Base-by-base conservation (phyloP, 2,797 vertebrate genomes). In the Pseudopleuronectes americanus region DNA sequence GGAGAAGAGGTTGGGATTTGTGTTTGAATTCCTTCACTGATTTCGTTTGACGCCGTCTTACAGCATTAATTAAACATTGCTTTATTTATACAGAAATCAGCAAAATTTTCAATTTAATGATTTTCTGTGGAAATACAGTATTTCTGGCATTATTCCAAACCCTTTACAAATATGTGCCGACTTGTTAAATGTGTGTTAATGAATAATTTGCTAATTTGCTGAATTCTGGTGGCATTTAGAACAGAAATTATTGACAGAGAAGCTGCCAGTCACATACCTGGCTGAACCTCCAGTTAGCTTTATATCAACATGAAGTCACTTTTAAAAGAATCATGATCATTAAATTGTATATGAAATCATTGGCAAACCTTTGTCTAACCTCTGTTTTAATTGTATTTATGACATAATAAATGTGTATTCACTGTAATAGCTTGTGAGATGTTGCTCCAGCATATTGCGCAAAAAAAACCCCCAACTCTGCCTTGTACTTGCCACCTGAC, bases 401-500 rank as follows among this genome's bases (percentile, higher is more conserved):
- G 71, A 72, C 71, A 68, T 51, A 64, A 33, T 54, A 31, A 59
- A 65, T 83, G 83, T 52, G 57, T 56, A 57, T 66, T 80, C 72
- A 67, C 41, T 41, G 75, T 58, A 59, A 57, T 67, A 80, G 70
- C 57, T 62, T 72, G 57, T 67, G 81, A 80, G 77, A 73, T 84
- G 70, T 55, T 77, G 80, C 74, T 76, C 61, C 56, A 62, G 78
- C 77, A 73, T 81, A 73, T 54, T 58, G 74, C 67, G 74, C 79
- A 82, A 85, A 56, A 56, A 56, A 56, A 55, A 33, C 3, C 4
- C 16, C 43, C 43, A 33, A 83, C 85, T 81, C 83, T 78, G 81
- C 74, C 84, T 89, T 75, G 78, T 80, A 79, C 84, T 89, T 71
- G 77, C 74, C 55, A 77, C 71, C 74, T 91, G 90, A 89, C 89